These are phyloP conservation scores for Hylyphantes graminicola DNA, from an alignment of 1,140 invertebrate genomes.

Conservation along the genomic window DNA sequence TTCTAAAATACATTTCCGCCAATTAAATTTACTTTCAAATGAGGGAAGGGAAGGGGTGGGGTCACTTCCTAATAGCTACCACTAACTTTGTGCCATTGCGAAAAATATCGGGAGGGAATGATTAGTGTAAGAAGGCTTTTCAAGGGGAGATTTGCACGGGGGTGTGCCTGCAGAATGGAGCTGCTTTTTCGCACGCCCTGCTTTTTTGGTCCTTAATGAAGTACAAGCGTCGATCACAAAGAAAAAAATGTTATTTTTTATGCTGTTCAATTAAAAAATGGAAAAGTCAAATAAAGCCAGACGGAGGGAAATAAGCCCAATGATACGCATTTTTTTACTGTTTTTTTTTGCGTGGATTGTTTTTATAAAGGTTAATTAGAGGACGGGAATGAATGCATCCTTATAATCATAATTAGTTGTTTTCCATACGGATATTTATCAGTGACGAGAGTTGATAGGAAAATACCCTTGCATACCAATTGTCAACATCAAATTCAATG, in stretches of 20 bases:
- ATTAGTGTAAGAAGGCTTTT: conserved; percentile 58
- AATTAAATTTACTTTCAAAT: conserved; percentile 61
- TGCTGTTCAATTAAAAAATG: conserved; percentile 51
- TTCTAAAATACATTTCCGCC: conserved; percentile 61
- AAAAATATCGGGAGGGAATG: conserved; percentile 60
- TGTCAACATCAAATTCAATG: too few species aligned
- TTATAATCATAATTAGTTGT: conserved; percentile 52
- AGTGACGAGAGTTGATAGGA: too few species aligned
- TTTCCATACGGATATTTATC: neutral
- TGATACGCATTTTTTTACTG: conserved; percentile 14
- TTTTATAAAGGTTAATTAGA: conserved; percentile 49
- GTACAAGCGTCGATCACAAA: conserved; percentile 50
- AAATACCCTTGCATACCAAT: too few species aligned
- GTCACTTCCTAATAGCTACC: conserved; percentile 56
- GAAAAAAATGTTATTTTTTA: conserved; percentile 35
- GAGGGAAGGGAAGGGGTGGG: neutral
- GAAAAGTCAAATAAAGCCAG: conserved; percentile 21
- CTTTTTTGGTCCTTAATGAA: conserved; percentile 54
- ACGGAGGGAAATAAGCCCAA: conserved; percentile 1
- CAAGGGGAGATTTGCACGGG: conserved; percentile 23
- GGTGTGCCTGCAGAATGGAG: conserved; percentile 7
- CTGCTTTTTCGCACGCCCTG: conserved; percentile 1
- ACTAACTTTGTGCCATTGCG: conserved; percentile 58
- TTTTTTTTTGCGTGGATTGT: neutral
- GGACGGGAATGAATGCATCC: conserved; percentile 6